A percentile compares a stretch with the other conserved stretches of the same genome.
Conservation (phyloP, 1,140 invertebrate genomes). For the Sinonovacula constricta region DNA sequence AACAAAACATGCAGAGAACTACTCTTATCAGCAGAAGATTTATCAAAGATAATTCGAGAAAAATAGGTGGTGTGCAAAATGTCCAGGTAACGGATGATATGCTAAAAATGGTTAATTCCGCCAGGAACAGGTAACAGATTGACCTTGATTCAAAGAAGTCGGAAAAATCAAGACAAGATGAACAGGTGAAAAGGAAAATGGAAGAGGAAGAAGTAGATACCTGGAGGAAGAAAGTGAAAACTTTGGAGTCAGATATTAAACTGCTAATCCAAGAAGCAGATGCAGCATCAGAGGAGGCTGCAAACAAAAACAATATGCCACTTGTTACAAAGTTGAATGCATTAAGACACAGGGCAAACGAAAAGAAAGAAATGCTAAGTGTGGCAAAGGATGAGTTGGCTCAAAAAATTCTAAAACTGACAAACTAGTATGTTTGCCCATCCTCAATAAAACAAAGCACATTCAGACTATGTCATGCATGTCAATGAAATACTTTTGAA, state of each 20-base stretch:
- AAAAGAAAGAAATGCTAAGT: too few species aligned
- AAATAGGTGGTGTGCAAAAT: not conserved
- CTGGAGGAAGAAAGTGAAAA: not conserved
- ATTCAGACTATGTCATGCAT: too few species aligned
- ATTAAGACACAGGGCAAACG: not conserved
- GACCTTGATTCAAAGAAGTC: not conserved
- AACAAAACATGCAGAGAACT: not conserved
- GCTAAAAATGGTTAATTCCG: not conserved
- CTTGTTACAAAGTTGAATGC: not conserved
- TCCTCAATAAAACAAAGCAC: too few species aligned
- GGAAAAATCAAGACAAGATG: not conserved
- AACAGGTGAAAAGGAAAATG: not conserved
- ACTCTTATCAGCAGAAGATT: not conserved
- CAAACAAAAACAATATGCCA: not conserved
- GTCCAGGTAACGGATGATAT: not conserved
- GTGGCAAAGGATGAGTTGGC: too few species aligned
- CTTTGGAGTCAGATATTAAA: not conserved
- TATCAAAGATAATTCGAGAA: not conserved
- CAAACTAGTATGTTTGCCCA: too few species aligned
- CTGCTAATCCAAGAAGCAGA: not conserved
- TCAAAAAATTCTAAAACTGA: too few species aligned
- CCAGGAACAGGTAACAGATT: not conserved
- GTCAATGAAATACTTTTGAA: too few species aligned
- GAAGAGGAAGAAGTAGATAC: constrained; percentile 21
- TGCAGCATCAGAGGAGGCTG: not conserved